Evolutionary conservation across 2,888 invertebrate species (phyloP), one percentile per base, ranked within the genome.

Genomic region (Athalia circularis): DNA sequence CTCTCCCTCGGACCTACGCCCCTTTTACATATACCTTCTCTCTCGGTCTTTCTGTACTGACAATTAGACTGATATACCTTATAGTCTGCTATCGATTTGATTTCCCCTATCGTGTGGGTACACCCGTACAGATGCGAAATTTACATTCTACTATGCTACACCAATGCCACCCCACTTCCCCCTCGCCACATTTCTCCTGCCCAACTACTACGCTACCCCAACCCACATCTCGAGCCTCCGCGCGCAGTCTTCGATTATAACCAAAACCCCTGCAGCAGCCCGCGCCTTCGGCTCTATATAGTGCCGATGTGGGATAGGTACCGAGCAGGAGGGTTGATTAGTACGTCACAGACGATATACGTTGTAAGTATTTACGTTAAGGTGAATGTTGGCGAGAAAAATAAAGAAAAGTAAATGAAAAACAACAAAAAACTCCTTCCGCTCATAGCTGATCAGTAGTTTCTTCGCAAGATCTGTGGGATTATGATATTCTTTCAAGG

Each of bases 51-150:
- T 89, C 89, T 87, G 86, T 88, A 90, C 91, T 91, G 91, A 91
- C 91, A 91, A 91, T 91, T 91, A 90, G 91, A 91, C 91, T 90
- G 91, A 91, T 91, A 90, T 90, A 90, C 88, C 89, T 89, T 90
- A 29, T 29, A 88, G 88, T 89, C 89, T 87, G 88, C 88, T 90
- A 90, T 90, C 89, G 90, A 90, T 90, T 89, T 89, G 89, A 89
- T 90, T 89, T 89, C 88, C 88, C 88, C 88, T 88, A 87, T 87
- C 88, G 87, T 86, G 85, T 85, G 87, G 87, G 82, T 86, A 87
- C 85, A 87, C 86, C 86, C 85, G 84, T 83, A 83, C 87, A 68
- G 78, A 86, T 85, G 87, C 85, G 83, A 88, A 90, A 89, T 90
- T 89, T 89, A 88, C 89, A 89, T 89, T 87, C 86, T 29, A 29